Conservation (phyloP, 2,113 vertebrate species). For the Pica pica region DNA sequence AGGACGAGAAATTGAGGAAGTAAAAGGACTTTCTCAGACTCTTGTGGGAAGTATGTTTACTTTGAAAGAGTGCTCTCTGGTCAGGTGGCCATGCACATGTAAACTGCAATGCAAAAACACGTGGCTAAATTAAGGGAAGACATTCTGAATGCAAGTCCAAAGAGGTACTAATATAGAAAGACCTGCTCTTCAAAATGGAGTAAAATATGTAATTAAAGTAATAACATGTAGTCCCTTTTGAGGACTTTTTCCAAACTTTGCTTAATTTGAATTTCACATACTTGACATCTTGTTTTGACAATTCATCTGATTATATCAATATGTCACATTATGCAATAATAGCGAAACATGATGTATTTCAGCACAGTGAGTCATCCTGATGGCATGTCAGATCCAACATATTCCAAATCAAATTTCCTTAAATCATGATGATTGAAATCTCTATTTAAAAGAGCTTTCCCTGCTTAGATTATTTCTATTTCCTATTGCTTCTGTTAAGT, state of each 20-base stretch:
- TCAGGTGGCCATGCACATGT: not conserved
- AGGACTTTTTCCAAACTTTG: constrained; percentile 45
- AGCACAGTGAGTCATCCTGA: constrained; percentile 37
- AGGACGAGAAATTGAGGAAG: not conserved
- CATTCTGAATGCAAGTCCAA: not conserved
- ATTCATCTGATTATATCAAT: constrained; percentile 48
- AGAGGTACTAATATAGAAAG: not conserved
- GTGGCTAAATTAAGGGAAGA: not conserved
- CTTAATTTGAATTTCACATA: constrained; percentile 36
- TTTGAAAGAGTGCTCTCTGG: not conserved
- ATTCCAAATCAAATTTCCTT: constrained; percentile 22
- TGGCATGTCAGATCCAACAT: constrained; percentile 37
- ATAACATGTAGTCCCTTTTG: constrained; percentile 14
- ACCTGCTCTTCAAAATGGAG: not conserved
- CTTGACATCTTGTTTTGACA: constrained; percentile 62
- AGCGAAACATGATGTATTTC: constrained; percentile 38
- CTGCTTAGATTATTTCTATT: not conserved
- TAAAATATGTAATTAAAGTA: constrained; percentile 25
- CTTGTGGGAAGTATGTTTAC: not conserved
- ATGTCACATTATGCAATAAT: constrained; percentile 59
- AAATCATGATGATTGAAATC: constrained; percentile 4
- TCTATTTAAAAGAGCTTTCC: not conserved
- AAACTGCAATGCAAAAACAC: not conserved
- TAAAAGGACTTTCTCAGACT: not conserved
- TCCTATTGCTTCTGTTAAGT: not conserved